These are phyloP conservation scores for Ophion obscuratus DNA, from an alignment of 2,888 invertebrate species.

Conservation along the genomic window DNA sequence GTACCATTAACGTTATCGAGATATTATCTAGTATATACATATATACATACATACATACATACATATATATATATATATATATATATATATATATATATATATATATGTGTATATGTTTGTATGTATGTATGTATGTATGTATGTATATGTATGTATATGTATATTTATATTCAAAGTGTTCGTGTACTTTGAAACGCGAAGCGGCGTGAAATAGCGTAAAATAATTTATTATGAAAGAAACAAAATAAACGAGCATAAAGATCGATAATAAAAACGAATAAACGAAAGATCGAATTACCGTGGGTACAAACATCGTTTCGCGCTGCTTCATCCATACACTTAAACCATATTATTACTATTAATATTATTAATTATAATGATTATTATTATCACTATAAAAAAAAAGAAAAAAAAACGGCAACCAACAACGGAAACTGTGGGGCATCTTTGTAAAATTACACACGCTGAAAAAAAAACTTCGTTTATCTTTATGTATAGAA, in stretches of 20 bases:
- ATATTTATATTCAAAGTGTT: constrained; percentile 53
- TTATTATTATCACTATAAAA: constrained; percentile 16
- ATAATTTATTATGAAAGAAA: constrained; percentile 60
- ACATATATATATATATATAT: constrained; percentile 46
- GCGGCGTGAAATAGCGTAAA: constrained; percentile 59
- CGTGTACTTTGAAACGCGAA: constrained; percentile 55
- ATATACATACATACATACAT: constrained; percentile 45
- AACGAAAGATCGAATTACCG: constrained; percentile 41
- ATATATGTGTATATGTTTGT: constrained; percentile 59
- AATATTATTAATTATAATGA: constrained; percentile 22
- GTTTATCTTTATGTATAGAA: constrained; percentile 69
- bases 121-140: constrained; percentile 49
- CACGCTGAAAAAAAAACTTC: constrained; percentile 51
- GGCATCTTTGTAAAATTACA: constrained; percentile 64
- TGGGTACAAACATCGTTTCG: constrained; percentile 64
- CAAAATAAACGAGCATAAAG: constrained; percentile 21
- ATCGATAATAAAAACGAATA: constrained; percentile 29
- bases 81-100: constrained; percentile 51
- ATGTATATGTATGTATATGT: constrained; percentile 55
- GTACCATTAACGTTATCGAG: constrained; percentile 67
- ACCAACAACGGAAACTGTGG: constrained; percentile 38
- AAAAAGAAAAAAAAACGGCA: constrained; percentile 26
- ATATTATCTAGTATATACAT: constrained; percentile 58
- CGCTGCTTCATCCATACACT: constrained; percentile 62
- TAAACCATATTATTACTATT: constrained; percentile 53